Percentiles rank a stretch among this genome's conserved stretches.
Conservation (phyloP, 2,888 invertebrate genomes). For the Eupeodes latifasciatus region DNA sequence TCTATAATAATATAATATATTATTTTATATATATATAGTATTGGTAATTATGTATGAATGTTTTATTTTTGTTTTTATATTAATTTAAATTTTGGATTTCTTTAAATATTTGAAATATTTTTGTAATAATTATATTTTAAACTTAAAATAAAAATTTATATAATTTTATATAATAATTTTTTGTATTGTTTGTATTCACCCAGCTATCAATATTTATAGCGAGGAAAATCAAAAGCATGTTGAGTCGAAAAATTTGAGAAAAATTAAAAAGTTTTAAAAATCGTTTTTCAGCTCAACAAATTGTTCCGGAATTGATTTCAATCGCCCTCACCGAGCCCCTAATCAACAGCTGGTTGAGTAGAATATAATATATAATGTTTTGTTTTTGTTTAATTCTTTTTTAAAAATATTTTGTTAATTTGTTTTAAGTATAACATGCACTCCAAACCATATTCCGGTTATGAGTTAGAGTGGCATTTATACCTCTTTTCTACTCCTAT, state of each 20-base stretch:
- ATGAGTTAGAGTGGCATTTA: constrained; percentile 53
- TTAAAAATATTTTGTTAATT: constrained; percentile 30
- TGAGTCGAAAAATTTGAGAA: constrained; percentile 4
- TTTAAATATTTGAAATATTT: constrained; percentile 72
- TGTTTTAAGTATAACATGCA: constrained; percentile 55
- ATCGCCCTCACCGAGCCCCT: constrained; percentile 77
- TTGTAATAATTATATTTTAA: constrained; percentile 35
- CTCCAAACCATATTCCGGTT: constrained; percentile 57
- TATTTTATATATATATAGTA: constrained; percentile 53
- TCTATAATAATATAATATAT: constrained; percentile 65
- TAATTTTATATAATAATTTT: constrained; percentile 29
- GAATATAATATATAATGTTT: constrained; percentile 29
- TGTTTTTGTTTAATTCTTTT: constrained; percentile 12
- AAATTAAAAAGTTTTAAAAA: constrained; percentile 10
- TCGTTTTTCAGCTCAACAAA: constrained; percentile 19
- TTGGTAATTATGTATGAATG: constrained; percentile 69
- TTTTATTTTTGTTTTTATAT: constrained; percentile 39
- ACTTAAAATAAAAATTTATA: constrained; percentile 58
- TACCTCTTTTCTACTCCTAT: constrained; percentile 21
- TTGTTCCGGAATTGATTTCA: constrained; percentile 63
- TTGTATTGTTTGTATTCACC: constrained; percentile 55
- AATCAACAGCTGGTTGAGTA: constrained; percentile 73
- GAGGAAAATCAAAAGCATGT: constrained; percentile 71
- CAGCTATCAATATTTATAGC: constrained; percentile 73
- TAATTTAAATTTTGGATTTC: constrained; percentile 66